These are phyloP conservation scores for Bathybates hornii DNA, from an alignment of 2,113 vertebrate genomes.

Conservation along the genomic window DNA sequence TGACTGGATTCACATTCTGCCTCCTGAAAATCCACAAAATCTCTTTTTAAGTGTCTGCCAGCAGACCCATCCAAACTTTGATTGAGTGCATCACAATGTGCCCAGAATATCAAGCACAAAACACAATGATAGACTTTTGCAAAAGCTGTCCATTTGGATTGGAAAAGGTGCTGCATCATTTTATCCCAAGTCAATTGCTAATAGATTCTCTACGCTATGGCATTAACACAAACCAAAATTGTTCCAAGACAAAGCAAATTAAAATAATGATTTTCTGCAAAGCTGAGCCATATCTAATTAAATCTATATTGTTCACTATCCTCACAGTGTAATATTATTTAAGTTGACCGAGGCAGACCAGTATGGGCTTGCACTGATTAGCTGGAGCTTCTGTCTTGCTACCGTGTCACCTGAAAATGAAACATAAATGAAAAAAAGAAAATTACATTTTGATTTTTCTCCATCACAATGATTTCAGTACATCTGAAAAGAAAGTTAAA, in stretches of 20 bases:
- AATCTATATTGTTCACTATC: constrained; percentile 43
- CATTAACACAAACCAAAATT: constrained; percentile 28
- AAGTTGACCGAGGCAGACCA: constrained; percentile 5
- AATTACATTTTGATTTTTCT: neutral
- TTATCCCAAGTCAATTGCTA: constrained; percentile 23
- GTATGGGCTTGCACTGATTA: neutral
- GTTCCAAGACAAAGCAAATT: constrained; percentile 29
- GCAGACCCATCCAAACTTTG: constrained; percentile 50
- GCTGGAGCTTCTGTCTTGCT: neutral
- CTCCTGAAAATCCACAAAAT: constrained; percentile 56
- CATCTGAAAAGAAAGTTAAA: neutral
- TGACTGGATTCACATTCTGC: constrained; percentile 32
- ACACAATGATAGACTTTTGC: neutral
- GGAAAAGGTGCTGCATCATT: neutral
- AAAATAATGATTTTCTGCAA: constrained; percentile 39
- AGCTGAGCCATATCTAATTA: constrained; percentile 40
- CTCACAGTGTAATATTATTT: constrained; percentile 11
- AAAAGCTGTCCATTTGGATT: constrained; percentile 2
- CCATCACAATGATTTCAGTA: neutral
- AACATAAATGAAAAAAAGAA: neutral
- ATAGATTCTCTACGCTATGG: constrained; percentile 24
- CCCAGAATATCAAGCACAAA: constrained; percentile 39
- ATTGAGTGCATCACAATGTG: constrained; percentile 52
- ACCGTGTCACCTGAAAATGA: constrained; percentile 60
- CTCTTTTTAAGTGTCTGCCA: constrained; percentile 53